These are phyloP conservation scores for Mongoloraphidia duomilia DNA, from an alignment of 2,888 invertebrate genomes.

Conservation along the genomic window DNA sequence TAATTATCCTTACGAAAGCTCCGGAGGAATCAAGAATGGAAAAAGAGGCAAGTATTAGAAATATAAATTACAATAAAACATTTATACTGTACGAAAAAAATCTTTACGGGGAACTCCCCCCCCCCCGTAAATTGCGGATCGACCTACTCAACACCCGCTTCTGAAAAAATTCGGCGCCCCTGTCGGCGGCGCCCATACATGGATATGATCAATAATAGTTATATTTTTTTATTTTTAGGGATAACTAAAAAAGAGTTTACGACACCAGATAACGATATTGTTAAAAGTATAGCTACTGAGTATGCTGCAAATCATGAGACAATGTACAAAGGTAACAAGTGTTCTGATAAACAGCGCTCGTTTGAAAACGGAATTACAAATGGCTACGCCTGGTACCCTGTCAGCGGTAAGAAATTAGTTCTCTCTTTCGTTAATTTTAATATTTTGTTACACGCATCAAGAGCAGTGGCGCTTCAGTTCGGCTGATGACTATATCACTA, in stretches of 20 bases:
- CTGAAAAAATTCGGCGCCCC: too few relatives aligned
- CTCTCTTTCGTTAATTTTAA: not conserved
- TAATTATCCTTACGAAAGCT: constrained; percentile 53
- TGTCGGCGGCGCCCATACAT: not conserved
- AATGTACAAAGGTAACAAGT: constrained; percentile 38
- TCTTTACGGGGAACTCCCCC: too few relatives aligned
- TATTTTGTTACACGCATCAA: too few relatives aligned
- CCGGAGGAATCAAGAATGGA: constrained; percentile 25
- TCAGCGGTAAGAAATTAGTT: constrained; percentile 30
- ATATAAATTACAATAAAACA: not conserved
- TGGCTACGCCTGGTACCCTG: constrained; percentile 47
- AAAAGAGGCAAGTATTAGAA: not conserved
- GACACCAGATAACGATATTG: constrained; percentile 51
- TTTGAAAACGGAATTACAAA: constrained; percentile 49
- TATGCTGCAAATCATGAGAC: constrained; percentile 41
- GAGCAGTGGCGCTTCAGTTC: too few relatives aligned
- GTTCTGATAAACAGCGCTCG: constrained; percentile 21
- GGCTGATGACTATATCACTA: too few relatives aligned
- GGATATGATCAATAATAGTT: not conserved
- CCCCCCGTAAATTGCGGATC: too few relatives aligned
- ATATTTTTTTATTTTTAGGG: not conserved
- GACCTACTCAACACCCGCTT: too few relatives aligned
- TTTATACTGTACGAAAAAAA: not conserved
- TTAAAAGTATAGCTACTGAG: constrained; percentile 37
- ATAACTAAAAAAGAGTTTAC: constrained; percentile 24